Conservation (phyloP, 2,797 vertebrate species). For the Gambusia yucatana region DNA sequence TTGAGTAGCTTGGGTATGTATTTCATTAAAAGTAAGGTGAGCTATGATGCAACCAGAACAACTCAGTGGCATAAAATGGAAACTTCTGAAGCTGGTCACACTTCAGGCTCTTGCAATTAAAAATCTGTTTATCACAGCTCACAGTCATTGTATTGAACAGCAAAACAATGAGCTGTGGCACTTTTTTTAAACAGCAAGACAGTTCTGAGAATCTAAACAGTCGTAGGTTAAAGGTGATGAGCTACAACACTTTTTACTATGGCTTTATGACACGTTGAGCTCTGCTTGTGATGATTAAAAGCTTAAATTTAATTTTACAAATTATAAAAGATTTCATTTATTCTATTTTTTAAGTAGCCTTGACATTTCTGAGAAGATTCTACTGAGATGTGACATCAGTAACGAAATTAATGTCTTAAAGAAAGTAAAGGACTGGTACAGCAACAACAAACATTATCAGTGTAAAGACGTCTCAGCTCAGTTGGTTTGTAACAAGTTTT, state of each 20-base stretch:
- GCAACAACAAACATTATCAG: not conserved
- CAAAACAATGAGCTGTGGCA: constrained; percentile 63
- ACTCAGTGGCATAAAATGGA: constrained; percentile 53
- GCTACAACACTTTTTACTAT: constrained; percentile 46
- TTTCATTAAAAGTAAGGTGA: constrained; percentile 44
- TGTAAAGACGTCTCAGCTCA: not conserved
- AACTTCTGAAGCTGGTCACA: constrained; percentile 71
- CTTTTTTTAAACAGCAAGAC: constrained; percentile 52
- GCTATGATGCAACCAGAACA: constrained; percentile 30
- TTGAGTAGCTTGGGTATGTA: constrained; percentile 25
- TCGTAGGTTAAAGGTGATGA: constrained; percentile 57
- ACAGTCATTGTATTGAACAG: constrained; percentile 64
- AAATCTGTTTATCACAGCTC: constrained; percentile 71
- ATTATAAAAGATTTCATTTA: not conserved
- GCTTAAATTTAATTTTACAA: constrained; percentile 29
- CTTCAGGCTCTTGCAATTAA: constrained; percentile 76
- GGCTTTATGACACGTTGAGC: constrained; percentile 37
- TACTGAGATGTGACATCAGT: not conserved
- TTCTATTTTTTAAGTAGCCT: not conserved
- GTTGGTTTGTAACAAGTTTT: not conserved
- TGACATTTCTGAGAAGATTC: not conserved
- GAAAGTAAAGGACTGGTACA: not conserved
- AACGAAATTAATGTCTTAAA: not conserved
- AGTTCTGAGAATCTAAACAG: constrained; percentile 52
- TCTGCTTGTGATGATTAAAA: constrained; percentile 42